Base-by-base conservation (phyloP, 2,797 vertebrate genomes). In the Varecia variegata region DNA sequence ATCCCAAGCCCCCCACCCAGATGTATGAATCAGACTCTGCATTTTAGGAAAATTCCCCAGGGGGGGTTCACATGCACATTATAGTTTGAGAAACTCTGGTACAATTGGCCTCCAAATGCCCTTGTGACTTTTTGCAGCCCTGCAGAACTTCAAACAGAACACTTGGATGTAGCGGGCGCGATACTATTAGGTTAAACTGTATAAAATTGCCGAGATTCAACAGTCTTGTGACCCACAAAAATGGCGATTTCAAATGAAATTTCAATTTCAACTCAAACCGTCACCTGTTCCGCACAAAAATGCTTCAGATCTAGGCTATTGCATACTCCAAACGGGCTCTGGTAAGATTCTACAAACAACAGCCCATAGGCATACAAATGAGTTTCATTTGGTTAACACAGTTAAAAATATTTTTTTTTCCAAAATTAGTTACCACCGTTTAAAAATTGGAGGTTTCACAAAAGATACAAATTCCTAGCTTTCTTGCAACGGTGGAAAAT, bases 221-320 rank as follows among this genome's bases (percentile, higher is more conserved):
- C 43, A 7, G 25, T 83, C 85, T 71, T 2, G 20, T 70, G 84
- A 90, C 93, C 68, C 71, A 56, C 68, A 65, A 67, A 94, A 77
- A 84, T 30, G 88, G 65, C 85, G 40, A 67, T 76, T 82, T 84
- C 77, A 56, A 94, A 77, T 18, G 83, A 83, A 90, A 83, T 67
- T 94, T 70, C 88, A 68, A 70, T 71, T 92, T 45, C 88, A 50
- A 84, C 50, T 74, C 68, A 47, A 77, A 93, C 90, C 87, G 21
- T 47, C 35, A 23, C 18, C 68, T 5, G 15, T 70, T 77, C 67
- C 11, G 67, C 77, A 85, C 89, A 91, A n/a, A 91, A 93, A 52
- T 20, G 20, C 54, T 87, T 88, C 38, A 18, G 38, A 94, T 30
- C 21, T 74, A 35, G 60, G 54, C 38, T 40, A 81, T 4, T 9